phyloP scores from a whole-genome alignment of 2,888 invertebrate species.

The Suillia variegata region DNA sequence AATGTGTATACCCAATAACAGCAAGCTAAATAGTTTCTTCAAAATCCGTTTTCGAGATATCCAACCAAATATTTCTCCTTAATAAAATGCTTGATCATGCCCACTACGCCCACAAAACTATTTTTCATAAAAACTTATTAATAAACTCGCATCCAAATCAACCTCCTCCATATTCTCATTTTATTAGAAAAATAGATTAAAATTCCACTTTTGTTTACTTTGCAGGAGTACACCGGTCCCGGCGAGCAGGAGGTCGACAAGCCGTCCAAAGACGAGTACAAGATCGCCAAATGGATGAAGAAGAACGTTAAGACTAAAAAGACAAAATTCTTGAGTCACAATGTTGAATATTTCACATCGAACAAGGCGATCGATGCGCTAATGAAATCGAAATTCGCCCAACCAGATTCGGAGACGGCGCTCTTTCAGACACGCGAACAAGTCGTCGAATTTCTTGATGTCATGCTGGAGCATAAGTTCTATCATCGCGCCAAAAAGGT shows the following conservation, averaged over 20 bases:
- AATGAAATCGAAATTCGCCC: conserved; percentile 88
- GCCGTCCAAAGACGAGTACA: conserved; percentile 88
- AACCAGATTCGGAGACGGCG: conserved; percentile 72
- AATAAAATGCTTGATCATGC: too few species aligned
- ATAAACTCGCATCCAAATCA: too few species aligned
- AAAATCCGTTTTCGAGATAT: too few species aligned
- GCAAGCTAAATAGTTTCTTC: too few species aligned
- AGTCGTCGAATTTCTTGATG: conserved; percentile 78
- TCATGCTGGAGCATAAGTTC: conserved; percentile 89
- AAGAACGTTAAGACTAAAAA: conserved; percentile 93
- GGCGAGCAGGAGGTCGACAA: conserved; percentile 69
- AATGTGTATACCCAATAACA: too few species aligned
- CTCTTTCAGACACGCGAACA: conserved; percentile 83
- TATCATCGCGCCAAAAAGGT: conserved; percentile 94
- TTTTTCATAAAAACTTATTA: too few species aligned
- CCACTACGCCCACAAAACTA: too few species aligned
- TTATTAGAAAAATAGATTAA: background rate
- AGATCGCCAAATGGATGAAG: conserved; percentile 91
- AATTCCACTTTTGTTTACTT: background rate
- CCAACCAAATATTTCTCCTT: too few species aligned
- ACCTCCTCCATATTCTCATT: too few species aligned
- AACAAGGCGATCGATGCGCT: conserved; percentile 90
- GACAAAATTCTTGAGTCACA: conserved; percentile 94
- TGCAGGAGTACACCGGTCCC: conserved; percentile 60
- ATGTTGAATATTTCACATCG: conserved; percentile 94